Base-by-base conservation (phyloP, 1,140 invertebrate species). In the Polypedilum vanderplanki region DNA sequence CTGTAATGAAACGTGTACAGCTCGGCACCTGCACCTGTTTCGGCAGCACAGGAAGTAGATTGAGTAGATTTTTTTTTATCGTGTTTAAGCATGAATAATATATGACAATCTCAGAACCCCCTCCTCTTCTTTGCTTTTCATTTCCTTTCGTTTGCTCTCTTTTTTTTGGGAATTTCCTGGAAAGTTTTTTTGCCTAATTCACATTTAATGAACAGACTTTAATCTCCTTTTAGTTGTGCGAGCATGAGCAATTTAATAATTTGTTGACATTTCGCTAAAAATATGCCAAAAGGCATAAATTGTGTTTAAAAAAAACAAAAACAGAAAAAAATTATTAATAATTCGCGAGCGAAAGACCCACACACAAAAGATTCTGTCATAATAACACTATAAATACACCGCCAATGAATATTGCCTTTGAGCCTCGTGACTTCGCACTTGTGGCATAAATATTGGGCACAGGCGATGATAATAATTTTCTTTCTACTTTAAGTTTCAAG, bases 341-440 rank as follows among this genome's bases (percentile, higher is more conserved):
- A 33, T 33, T 33, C 24, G 24, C 24, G 24, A 33, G 24, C 1
- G 24, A 1, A 5, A 33, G 24, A 57, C 46, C 46, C 8, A 57
- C 46, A 57, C 46, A 57, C 46, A 57, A 12, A 8, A 57, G 46
- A 57, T 57, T n/a, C n/a, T 57, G 46, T 57, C 46, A 57, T 57
- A 57, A 57, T 57, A 57, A 57, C 46, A 57, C 46, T 7, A 57
- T 57, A 57, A 57, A 57, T 9, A 15, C n/a, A 57, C 46, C 24
- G 24, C 24, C 24, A 5, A 5, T 5, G 24, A 33, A 33, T 33
- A 33, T 33, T 33, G 24, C 24, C 24, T 33, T 33, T 33, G 24
- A 33, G 24, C 24, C 24, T 33, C 24, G 24, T 33, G 24, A 33
- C 24, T 33, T 33, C 24, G 24, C 24, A 33, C 24, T 33, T 33